A percentile compares a stretch with the other conserved stretches of the same genome.
Evolutionary conservation across 1,140 invertebrate genomes (phyloP).

Genomic region (Geopemphigus sp.): DNA sequence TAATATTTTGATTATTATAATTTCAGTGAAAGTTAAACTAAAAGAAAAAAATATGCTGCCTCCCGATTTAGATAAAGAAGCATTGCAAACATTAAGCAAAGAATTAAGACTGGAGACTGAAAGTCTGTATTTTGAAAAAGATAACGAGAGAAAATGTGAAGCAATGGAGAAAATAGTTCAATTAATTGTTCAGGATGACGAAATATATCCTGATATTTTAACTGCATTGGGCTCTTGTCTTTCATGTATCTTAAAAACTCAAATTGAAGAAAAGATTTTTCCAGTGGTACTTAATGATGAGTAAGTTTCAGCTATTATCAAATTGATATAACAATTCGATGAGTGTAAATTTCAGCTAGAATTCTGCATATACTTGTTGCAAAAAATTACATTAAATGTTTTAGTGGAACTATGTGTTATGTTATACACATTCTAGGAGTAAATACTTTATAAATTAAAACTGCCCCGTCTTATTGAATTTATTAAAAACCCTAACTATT

Average conservation of each 20-base stretch:
- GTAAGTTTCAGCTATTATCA: conserved; percentile 34
- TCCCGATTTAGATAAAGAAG: conserved; percentile 41
- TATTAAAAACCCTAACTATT: too few relatives aligned
- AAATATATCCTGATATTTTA: conserved; percentile 65
- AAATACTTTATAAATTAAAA: too few relatives aligned
- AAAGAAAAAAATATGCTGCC: conserved; percentile 42
- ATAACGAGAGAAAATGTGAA: conserved; percentile 59
- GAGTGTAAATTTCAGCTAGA: not conserved
- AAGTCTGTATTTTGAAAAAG: conserved; percentile 49
- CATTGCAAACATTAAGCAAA: conserved; percentile 41
- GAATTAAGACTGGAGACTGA: conserved; percentile 43
- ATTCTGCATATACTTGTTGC: too few relatives aligned
- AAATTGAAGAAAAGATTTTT: conserved; percentile 60
- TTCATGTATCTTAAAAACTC: conserved; percentile 58
- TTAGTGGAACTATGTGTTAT: too few relatives aligned
- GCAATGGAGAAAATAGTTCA: conserved; percentile 70
- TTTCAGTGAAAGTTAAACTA: conserved; percentile 49
- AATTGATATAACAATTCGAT: too few relatives aligned
- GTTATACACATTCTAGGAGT: too few relatives aligned
- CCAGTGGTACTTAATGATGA: conserved; percentile 57
- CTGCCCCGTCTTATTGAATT: too few relatives aligned
- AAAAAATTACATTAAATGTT: too few relatives aligned
- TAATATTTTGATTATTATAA: not conserved
- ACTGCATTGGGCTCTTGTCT: conserved; percentile 58
- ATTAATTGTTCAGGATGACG: conserved; percentile 64